Conservation (phyloP, 2,797 vertebrate genomes). For the Poliocrania exsul region DNA sequence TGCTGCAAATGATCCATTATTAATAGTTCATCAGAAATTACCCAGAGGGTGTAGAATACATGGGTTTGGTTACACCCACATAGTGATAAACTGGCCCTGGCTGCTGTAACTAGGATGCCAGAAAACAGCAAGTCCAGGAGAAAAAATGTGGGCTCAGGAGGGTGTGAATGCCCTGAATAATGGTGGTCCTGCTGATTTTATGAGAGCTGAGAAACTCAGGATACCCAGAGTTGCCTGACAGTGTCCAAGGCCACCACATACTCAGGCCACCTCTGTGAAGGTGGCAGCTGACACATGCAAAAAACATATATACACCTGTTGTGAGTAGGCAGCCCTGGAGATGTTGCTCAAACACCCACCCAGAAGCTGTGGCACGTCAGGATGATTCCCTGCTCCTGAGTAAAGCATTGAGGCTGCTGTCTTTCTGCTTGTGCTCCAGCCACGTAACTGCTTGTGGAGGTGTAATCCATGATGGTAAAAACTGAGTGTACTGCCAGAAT, state of each 20-base stretch:
- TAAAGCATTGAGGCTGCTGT: neutral
- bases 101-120: neutral
- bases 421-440: neutral
- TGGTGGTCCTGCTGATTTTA: neutral
- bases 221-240: neutral
- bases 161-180: neutral
- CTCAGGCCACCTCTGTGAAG: neutral
- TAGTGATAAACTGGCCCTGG: too few species aligned
- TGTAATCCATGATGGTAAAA: neutral
- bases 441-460: rapidly evolving
- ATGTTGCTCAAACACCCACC: neutral
- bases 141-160: neutral
- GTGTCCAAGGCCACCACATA: neutral
- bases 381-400: neutral
- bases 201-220: neutral
- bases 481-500: neutral
- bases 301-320: neutral
- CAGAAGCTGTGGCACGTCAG: rapidly evolving
- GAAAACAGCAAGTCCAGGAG: neutral
- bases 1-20: too few species aligned
- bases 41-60: too few species aligned
- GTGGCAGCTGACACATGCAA: neutral
- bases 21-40: too few species aligned
- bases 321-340: neutral
- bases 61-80: too few species aligned